phyloP scores from a whole-genome alignment of 2,797 vertebrate genomes.

The Merluccius polli region DNA sequence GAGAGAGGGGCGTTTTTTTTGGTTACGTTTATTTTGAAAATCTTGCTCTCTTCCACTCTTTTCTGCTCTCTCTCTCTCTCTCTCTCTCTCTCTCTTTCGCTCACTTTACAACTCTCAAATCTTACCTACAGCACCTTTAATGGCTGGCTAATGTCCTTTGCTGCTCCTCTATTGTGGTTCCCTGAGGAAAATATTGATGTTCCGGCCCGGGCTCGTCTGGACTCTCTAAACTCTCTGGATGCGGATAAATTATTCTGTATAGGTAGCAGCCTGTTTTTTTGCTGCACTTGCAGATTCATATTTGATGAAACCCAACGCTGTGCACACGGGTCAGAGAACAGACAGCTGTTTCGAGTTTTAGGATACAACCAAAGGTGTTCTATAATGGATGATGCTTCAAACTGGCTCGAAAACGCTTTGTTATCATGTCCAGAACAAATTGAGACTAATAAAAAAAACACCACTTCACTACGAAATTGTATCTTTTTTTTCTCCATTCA shows the following conservation, averaged over 20 bases:
- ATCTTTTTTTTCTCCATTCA: background rate
- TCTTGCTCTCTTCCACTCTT: too few species aligned
- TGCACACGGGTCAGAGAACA: slow-evolving; percentile 39
- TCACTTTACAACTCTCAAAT: too few species aligned
- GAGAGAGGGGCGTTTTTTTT: too few species aligned
- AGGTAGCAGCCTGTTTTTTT: slow-evolving; percentile 41
- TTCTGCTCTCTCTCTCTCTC: too few species aligned
- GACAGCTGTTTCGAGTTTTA: slow-evolving; percentile 19
- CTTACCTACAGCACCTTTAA: too few species aligned
- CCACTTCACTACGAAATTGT: background rate
- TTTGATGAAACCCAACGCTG: slow-evolving; percentile 53
- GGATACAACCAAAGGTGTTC: slow-evolving; percentile 35
- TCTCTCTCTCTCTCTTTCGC: too few species aligned
- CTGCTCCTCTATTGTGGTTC: slow-evolving; percentile 9
- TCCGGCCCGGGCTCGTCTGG: too few species aligned
- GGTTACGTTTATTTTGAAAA: too few species aligned
- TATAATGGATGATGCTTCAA: slow-evolving; percentile 48
- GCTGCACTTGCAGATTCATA: slow-evolving; percentile 42
- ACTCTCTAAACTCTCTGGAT: background rate
- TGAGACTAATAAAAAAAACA: slow-evolving; percentile 26
- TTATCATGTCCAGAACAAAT: slow-evolving; percentile 28
- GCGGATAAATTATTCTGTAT: slow-evolving; percentile 16
- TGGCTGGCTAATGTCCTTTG: too few species aligned
- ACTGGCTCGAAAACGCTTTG: slow-evolving; percentile 29
- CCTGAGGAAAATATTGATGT: background rate